These are phyloP conservation scores for Poecilia latipinna DNA, from an alignment of 2,113 vertebrate genomes.

Conservation along the genomic window DNA sequence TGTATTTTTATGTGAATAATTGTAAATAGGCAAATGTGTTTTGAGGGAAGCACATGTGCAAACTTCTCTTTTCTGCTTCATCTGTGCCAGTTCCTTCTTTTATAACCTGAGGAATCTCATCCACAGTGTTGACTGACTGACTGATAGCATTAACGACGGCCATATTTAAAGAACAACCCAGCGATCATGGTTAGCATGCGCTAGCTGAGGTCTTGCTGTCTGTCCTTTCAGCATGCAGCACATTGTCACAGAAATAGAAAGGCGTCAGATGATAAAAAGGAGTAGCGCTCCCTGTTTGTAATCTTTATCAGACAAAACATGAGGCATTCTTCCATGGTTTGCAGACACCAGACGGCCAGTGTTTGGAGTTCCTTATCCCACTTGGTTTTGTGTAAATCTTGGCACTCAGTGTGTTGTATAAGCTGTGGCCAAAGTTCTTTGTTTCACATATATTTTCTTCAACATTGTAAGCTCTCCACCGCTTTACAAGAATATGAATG, in stretches of 20 bases:
- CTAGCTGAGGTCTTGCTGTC: too few relatives aligned
- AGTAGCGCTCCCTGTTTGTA: not conserved
- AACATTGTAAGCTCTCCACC: conserved; percentile 47
- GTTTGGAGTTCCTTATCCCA: not conserved
- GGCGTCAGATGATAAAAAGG: too few relatives aligned
- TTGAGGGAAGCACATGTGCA: not conserved
- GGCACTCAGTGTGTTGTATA: conserved; percentile 46
- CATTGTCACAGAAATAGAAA: not conserved
- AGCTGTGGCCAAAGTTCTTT: conserved; percentile 36
- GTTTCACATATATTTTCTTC: conserved; percentile 16
- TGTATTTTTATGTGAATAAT: conserved; percentile 72
- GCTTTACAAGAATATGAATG: conserved; percentile 63
- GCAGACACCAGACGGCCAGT: conserved; percentile 18
- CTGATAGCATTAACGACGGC: not conserved
- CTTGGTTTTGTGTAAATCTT: conserved; percentile 28
- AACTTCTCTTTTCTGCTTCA: conserved; percentile 6
- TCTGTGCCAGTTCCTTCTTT: not conserved
- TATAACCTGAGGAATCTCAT: not conserved
- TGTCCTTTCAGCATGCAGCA: not conserved
- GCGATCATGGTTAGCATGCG: not conserved
- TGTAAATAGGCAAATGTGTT: conserved; percentile 67
- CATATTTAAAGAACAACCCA: not conserved
- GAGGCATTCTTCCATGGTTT: not conserved
- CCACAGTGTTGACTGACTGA: not conserved
- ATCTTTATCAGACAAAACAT: not conserved